Base-by-base conservation (phyloP, 2,113 vertebrate species). In the Etheostoma spectabile region DNA sequence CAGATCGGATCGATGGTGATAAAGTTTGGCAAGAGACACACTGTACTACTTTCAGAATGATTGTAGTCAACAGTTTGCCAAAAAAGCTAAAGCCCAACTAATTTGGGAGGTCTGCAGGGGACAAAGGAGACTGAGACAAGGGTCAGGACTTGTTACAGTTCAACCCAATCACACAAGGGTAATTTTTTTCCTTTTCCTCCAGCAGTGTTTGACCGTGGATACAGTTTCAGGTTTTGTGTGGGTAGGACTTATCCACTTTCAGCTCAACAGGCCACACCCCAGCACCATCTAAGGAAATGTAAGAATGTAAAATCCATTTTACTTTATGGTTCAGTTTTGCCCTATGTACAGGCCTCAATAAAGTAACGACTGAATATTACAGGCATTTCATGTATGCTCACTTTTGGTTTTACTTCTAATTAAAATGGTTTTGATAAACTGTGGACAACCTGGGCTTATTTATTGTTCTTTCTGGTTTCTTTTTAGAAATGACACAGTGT, bases 1-100 rank as follows among this genome's bases (percentile, higher is more conserved):
- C 79, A 2, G 38, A 72, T 68, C 65, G 1, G 70, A 86, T 90
- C 85, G 56, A 59, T 80, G 60, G 5, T 16, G 49, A 49, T 38
- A n/a, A 76, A 79, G 68, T 88, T 77, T 71, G 35, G 59, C 6
- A 35, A 64, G 53, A 68, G 38, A 65, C 45, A 8, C 33, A 5
- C 27, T 12, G 52, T 6, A 24, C 33, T 18, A 56, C 38, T 79
- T 55, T 49, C 7, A 21, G 7, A 16, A 30, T 15, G 46, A 45
- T 4, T 33, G 30, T 8, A 8, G 64, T 24, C 8, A 42, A 18
- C 4, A 7, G 19, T 66, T 11, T 13, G 8, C 12, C 14, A 14
- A 42, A 65, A 30, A 19, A 2, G 1, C 7, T 24, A 5, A 61
- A 8, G 21, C 10, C 8, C 4, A 16, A 5, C 1, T 1, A 33